A percentile compares a stretch with the other conserved stretches of the same genome.
Conservation (phyloP, 2,797 vertebrate genomes). For the Botia kubotai region DNA sequence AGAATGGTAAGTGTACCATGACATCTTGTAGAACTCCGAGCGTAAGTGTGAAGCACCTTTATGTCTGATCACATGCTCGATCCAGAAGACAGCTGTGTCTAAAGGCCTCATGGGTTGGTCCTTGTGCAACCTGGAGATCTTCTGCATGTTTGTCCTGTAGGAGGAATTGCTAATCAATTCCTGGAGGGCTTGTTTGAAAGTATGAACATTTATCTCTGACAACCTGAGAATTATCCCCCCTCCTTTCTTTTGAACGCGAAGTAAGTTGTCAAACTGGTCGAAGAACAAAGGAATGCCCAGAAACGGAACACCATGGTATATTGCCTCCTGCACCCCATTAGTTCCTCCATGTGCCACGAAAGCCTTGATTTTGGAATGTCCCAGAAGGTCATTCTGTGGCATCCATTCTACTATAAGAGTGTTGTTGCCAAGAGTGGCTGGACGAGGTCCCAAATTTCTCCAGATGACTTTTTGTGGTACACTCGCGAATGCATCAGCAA, state of each 20-base stretch:
- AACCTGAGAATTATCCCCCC: conserved; percentile 68
- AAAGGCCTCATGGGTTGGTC: conserved; percentile 70
- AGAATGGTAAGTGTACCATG: conserved; percentile 73
- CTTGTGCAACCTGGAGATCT: conserved; percentile 70
- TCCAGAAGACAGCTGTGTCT: conserved; percentile 74
- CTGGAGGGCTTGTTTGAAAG: conserved; percentile 63
- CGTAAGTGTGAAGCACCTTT: conserved; percentile 74
- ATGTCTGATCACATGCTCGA: conserved; percentile 76
- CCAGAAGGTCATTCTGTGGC: conserved; percentile 78
- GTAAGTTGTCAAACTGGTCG: conserved; percentile 77
- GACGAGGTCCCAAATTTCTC: conserved; percentile 70
- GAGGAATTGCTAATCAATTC: conserved; percentile 62
- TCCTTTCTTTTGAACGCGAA: conserved; percentile 70
- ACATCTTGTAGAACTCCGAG: conserved; percentile 72
- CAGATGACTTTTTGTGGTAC: conserved; percentile 81
- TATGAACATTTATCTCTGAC: conserved; percentile 54
- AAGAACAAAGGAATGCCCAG: conserved; percentile 77
- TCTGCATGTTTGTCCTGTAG: conserved; percentile 73
- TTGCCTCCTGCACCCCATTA: conserved; percentile 77
- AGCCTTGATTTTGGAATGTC: conserved; percentile 73
- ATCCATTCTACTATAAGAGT: conserved; percentile 77
- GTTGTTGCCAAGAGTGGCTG: conserved; percentile 75
- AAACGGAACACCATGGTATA: conserved; percentile 75
- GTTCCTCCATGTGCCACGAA: conserved; percentile 78
- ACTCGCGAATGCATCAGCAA: conserved; percentile 71